Base-by-base conservation (phyloP, 2,888 invertebrate genomes). In the Parelbella ahira region DNA sequence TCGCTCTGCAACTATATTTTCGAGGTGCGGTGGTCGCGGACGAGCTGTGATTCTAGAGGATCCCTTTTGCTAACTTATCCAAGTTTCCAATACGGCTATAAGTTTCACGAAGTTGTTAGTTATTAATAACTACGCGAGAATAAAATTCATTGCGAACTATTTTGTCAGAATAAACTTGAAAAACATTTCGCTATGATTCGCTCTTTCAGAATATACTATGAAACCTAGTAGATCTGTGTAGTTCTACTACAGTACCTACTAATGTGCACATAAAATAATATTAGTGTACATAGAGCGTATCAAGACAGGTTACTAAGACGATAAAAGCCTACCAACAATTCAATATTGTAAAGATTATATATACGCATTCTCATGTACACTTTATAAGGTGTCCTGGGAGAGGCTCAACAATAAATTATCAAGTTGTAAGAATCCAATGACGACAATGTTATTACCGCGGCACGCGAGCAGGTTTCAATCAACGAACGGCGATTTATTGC, bases 1-100 rank as follows among this genome's bases (percentile, higher is more conserved):
- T 54, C 53, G 59, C 51, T 53, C 63, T 67, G 47, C 44, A 48
- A 55, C 48, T 52, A 53, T 50, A 57, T 51, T 50, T 46, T 28
- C 21, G 21, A 30, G 38, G 30, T 41, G 27, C 33, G 25, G 27
- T 20, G 6, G 12, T 11, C 27, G 23, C 2, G 18, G 34, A 29
- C 39, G 19, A 41, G 13, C 10, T 8, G 27, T 28, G 28, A 42
- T 18, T 18, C 29, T 18, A 30, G 13, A 10, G 13, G 10, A 33
- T 27, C 20, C 20, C 8, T 19, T 39, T 32, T 11, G 6, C 12
- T 18, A 8, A 23, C 29, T 10, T 30, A 25, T 18, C 13, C 28
- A 21, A 29, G 28, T 28, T 37, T 27, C 11, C n/a, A 29, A 13
- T 37, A 29, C 8, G 21, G 8, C 33, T 7, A 23, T 33, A 33